phyloP scores from a whole-genome alignment of 2,888 invertebrate genomes.

The Periphyllus acericola region DNA sequence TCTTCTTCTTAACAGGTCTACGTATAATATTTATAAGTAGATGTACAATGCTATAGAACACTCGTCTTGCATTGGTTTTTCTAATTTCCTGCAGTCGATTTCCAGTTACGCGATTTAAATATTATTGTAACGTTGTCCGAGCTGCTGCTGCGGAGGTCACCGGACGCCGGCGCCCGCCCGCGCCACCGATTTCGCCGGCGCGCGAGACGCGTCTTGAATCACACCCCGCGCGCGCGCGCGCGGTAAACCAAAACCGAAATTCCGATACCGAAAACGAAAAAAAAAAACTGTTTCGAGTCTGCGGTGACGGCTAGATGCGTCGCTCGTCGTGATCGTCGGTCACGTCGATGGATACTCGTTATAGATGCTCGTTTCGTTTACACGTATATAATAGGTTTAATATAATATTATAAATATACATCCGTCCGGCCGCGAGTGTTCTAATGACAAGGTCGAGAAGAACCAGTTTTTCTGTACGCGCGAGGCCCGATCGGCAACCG shows the following conservation, averaged over 20 bases:
- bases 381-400: background rate
- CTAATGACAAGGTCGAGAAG: conserved; percentile 44
- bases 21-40: no score
- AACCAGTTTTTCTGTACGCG: conserved; percentile 14
- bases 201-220: background rate
- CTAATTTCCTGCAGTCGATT: no score
- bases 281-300: conserved; percentile 12
- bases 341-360: background rate
- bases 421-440: background rate
- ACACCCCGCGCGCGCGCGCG: background rate
- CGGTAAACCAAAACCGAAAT: background rate
- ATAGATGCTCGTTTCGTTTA: background rate
- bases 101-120: no score
- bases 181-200: background rate
- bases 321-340: background rate
- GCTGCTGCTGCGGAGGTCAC: background rate
- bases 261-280: background rate
- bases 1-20: no score
- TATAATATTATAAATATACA: background rate
- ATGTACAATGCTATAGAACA: no score
- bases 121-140: background rate
- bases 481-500: background rate
- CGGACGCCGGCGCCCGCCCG: background rate
- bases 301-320: background rate
- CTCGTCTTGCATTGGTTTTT: no score